Percentiles rank a stretch among this genome's conserved stretches.
Conservation (phyloP, 2,888 invertebrate species). For the Xylota sylvarum region DNA sequence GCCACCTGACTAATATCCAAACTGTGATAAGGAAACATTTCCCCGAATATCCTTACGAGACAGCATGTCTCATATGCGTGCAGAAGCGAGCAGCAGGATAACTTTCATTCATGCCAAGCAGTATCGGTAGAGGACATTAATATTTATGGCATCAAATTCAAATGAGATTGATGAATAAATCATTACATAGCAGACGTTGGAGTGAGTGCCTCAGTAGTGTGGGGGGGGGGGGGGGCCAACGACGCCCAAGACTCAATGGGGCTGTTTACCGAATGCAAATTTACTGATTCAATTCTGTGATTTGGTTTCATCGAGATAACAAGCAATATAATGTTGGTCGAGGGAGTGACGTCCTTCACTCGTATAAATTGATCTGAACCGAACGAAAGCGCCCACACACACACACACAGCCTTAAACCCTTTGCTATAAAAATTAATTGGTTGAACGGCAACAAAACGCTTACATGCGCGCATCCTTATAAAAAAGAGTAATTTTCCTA, state of each 20-base stretch:
- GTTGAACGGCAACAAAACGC: constrained; percentile 60
- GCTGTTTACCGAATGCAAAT: constrained; percentile 72
- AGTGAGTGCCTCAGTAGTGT: constrained; percentile 21
- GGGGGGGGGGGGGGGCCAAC: too few relatives aligned
- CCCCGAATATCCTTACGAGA: constrained; percentile 49
- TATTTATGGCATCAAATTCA: constrained; percentile 75
- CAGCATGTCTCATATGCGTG: constrained; percentile 10
- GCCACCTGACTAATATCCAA: constrained; percentile 62
- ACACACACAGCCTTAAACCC: constrained; percentile 10
- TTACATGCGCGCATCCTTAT: constrained; percentile 41
- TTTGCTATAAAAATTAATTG: constrained; percentile 57
- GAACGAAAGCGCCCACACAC: neutral
- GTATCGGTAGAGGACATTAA: constrained; percentile 66
- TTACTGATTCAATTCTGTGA: constrained; percentile 70
- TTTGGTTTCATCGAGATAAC: constrained; percentile 61
- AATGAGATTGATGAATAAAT: constrained; percentile 77
- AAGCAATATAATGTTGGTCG: constrained; percentile 18
- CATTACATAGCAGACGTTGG: constrained; percentile 52
- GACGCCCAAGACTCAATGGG: constrained; percentile 45
- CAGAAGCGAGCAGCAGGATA: constrained; percentile 29
- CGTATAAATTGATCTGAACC: constrained; percentile 32
- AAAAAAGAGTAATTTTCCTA: constrained; percentile 57
- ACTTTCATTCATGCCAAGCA: constrained; percentile 52
- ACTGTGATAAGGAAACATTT: constrained; percentile 61
- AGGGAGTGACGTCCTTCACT: constrained; percentile 19